phyloP scores from a whole-genome alignment of 2,113 vertebrate species.

The Zosterops lateralis region DNA sequence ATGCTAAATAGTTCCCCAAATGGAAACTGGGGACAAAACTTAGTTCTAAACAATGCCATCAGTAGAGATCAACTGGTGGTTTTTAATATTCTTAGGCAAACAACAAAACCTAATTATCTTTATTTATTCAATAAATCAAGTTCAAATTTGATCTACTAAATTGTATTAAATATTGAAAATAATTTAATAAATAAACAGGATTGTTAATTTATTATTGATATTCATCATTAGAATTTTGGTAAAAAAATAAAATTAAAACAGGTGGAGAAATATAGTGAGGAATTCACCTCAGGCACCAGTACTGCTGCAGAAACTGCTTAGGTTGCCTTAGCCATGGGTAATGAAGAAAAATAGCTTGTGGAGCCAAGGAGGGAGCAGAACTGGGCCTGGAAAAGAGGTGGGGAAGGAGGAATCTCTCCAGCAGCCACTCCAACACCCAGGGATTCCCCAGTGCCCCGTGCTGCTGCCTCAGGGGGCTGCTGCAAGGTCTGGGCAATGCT shows the following conservation, averaged over 20 bases:
- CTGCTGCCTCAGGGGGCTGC: not conserved
- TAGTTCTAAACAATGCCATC: slow-evolving; percentile 13
- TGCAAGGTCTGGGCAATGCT: not conserved
- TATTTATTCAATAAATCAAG: slow-evolving; percentile 56
- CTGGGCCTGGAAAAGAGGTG: not conserved
- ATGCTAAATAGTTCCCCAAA: not conserved
- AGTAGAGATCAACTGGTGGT: slow-evolving; percentile 19
- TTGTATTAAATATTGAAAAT: slow-evolving; percentile 73
- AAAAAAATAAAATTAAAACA: slow-evolving; percentile 30
- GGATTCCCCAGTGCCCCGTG: fast-evolving
- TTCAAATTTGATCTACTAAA: slow-evolving; percentile 70
- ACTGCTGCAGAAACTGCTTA: not conserved
- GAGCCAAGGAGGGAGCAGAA: not conserved
- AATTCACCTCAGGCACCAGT: not conserved
- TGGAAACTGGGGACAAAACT: not conserved
- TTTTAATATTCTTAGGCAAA: slow-evolving; percentile 65
- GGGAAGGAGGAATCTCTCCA: not conserved
- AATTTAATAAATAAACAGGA: slow-evolving; percentile 63
- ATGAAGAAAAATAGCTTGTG: not conserved
- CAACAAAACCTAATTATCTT: slow-evolving; percentile 43
- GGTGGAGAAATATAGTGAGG: not conserved
- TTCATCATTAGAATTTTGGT: slow-evolving; percentile 22
- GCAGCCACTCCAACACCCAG: not conserved
- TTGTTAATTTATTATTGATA: slow-evolving; percentile 67
- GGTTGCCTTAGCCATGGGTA: not conserved